Conservation (phyloP, 2,888 invertebrate species). For the Mythimna impura region DNA sequence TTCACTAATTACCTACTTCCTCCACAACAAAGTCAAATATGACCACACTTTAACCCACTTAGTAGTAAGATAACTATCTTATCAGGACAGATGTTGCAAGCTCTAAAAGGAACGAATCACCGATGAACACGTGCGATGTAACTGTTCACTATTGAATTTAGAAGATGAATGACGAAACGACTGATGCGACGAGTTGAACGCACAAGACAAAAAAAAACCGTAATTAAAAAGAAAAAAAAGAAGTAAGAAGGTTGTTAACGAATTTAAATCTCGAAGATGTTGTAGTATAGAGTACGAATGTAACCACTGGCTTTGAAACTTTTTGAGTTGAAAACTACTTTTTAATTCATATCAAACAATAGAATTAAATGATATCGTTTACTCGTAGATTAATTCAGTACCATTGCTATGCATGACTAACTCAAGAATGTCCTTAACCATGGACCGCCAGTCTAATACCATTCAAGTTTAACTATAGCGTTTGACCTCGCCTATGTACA, state of each 20-base stretch:
- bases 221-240: neutral
- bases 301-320: neutral
- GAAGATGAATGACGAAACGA: slow-evolving; percentile 70
- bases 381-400: slow-evolving; percentile 25
- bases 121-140: slow-evolving; percentile 76
- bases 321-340: neutral
- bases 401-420: slow-evolving; percentile 18
- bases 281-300: neutral
- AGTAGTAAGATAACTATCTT: slow-evolving; percentile 59
- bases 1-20: slow-evolving; percentile 48
- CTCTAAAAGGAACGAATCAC: slow-evolving; percentile 70
- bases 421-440: slow-evolving; percentile 42
- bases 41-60: slow-evolving; percentile 60
- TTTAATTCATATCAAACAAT: slow-evolving; percentile 4
- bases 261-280: neutral
- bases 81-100: slow-evolving; percentile 62
- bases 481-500: slow-evolving; percentile 44
- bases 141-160: slow-evolving; percentile 74
- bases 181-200: slow-evolving; percentile 58
- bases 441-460: slow-evolving; percentile 42
- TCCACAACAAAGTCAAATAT: slow-evolving; percentile 43
- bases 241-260: neutral
- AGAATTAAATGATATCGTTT: neutral
- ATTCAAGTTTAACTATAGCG: slow-evolving; percentile 46
- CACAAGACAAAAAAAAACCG: neutral